Base-by-base conservation (phyloP, 2,888 invertebrate species). In the Tubulanus polymorphus region DNA sequence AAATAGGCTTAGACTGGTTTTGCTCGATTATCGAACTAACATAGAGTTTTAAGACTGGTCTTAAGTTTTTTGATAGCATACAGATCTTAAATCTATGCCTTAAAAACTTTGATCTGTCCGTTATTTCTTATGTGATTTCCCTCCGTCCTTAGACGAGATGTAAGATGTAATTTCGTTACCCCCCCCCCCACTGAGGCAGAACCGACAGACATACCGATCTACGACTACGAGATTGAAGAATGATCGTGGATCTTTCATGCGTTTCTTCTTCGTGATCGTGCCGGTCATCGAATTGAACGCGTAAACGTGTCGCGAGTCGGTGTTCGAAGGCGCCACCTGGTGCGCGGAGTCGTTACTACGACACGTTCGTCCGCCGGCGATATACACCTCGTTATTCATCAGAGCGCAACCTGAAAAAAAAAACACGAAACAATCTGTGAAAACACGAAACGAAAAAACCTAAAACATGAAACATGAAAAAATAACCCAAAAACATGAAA, bases 151-250 rank as follows among this genome's bases (percentile, higher is more conserved):
- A n/a, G n/a, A n/a, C n/a, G n/a, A n/a, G n/a, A n/a, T n/a, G n/a
- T n/a, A n/a, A n/a, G n/a, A n/a, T n/a, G n/a, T n/a, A n/a, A n/a
- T n/a, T n/a, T n/a, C n/a, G n/a, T n/a, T n/a, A n/a, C n/a, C n/a
- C n/a, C n/a, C 15, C 1, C 20, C 23, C 18, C 37, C 30, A 30
- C 12, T 32, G 23, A 5, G 12, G 15, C 2, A 2, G 5, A 37
- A 15, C 20, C 27, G 5, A n/a, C 2, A 12, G 3, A 64, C 69
- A 53, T 63, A 81, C 62, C 82, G 81, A 73, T 83, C 83, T 35
- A 83, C 72, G 61, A 82, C 75, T 12, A 80, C 80, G 35, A 83
- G 68, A 51, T 80, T 78, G 54, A 83, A 75, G 75, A 83, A 82
- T 18, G 81, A 81, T 29, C 83, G 65, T 2, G 81, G 76, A 53